These are phyloP conservation scores for Mythimna pallens DNA, from an alignment of 2,888 invertebrate species.

Conservation along the genomic window DNA sequence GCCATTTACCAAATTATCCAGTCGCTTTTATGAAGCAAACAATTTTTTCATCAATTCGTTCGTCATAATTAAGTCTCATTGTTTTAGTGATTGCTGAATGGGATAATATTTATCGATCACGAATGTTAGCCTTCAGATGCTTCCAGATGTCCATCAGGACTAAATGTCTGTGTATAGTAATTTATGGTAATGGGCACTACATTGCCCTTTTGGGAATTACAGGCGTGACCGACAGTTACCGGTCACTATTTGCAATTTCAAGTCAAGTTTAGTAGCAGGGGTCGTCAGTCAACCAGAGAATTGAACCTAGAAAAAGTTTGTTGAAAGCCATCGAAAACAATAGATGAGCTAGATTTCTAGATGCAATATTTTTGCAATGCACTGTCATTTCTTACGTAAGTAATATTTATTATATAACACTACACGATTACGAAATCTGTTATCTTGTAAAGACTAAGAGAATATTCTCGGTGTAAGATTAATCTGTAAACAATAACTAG, in stretches of 20 bases:
- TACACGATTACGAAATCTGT: slow-evolving; percentile 34
- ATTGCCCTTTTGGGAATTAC: slow-evolving; percentile 15
- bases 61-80: too few species aligned
- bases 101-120: not conserved
- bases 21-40: too few species aligned
- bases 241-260: slow-evolving; percentile 10
- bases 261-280: slow-evolving; percentile 14
- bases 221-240: slow-evolving; percentile 9
- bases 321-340: slow-evolving; percentile 28
- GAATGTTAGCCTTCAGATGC: not conserved
- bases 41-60: too few species aligned
- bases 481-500: slow-evolving; percentile 44
- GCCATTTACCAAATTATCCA: too few species aligned
- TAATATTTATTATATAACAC: slow-evolving; percentile 22
- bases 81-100: not conserved
- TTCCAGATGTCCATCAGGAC: not conserved
- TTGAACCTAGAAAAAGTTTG: slow-evolving; percentile 28
- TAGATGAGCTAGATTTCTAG: slow-evolving; percentile 1
- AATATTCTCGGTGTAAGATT: slow-evolving; percentile 32
- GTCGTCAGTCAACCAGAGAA: slow-evolving; percentile 44
- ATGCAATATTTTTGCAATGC: slow-evolving; percentile 22
- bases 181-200: not conserved
- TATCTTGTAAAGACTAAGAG: slow-evolving; percentile 31
- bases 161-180: not conserved
- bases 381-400: slow-evolving; percentile 6